Evolutionary conservation across 2,797 vertebrate species (phyloP).

Genomic region (Glyptemys insculpta): DNA sequence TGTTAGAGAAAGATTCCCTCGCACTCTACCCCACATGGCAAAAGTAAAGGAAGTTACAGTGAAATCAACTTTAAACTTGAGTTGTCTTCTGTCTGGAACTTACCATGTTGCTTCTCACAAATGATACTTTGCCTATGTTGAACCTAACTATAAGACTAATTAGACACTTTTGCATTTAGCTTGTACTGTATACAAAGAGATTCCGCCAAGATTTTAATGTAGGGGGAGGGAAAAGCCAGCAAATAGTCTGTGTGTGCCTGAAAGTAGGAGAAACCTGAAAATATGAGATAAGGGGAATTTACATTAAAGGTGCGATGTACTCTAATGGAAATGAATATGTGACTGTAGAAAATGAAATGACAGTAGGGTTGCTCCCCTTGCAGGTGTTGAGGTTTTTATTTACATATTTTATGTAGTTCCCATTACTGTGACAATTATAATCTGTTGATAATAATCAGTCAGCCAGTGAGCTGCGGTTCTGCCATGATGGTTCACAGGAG

Average conservation of each 20-base stretch:
- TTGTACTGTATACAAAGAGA: not conserved
- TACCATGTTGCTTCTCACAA: not conserved
- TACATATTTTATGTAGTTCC: not conserved
- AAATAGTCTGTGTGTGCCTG: not conserved
- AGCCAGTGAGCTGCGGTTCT: not conserved
- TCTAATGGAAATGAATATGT: not conserved
- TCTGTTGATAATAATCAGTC: not conserved
- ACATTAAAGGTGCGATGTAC: not conserved
- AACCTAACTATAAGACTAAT: not conserved
- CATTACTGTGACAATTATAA: not conserved
- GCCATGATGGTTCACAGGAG: not conserved
- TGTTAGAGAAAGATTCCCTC: slow-evolving; percentile 38
- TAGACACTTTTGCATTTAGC: not conserved
- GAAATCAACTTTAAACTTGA: not conserved
- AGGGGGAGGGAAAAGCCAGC: not conserved
- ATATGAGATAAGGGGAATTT: not conserved
- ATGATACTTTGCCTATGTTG: not conserved
- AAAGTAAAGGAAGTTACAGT: not conserved
- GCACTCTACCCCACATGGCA: not conserved
- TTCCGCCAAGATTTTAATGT: not conserved
- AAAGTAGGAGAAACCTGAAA: not conserved
- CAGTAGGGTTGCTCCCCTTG: not conserved
- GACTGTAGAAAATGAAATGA: not conserved
- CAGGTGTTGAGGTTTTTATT: not conserved
- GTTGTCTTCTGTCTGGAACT: slow-evolving; percentile 21